Conservation (phyloP, 1,140 invertebrate genomes). For the Penaeus japonicus region DNA sequence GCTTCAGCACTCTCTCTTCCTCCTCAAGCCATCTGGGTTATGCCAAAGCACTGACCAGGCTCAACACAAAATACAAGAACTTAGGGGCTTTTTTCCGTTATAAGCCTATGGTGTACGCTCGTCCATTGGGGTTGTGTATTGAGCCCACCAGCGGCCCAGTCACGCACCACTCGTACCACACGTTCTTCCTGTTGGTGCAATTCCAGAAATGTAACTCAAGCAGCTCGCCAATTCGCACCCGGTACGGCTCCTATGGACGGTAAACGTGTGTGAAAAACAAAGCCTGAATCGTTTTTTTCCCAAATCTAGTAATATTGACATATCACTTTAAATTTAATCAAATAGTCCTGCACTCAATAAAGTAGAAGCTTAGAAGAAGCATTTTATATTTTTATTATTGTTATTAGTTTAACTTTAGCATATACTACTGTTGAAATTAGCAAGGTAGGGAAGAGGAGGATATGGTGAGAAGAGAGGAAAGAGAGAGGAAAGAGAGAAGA, state of each 20-base stretch:
- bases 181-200: constrained; percentile 76
- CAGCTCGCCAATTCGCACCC: constrained; percentile 72
- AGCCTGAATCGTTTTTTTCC: too few species aligned
- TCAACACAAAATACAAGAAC: constrained; percentile 24
- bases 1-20: not conserved
- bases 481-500: too few species aligned
- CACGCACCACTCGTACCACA: constrained; percentile 97
- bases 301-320: too few species aligned
- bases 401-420: too few species aligned
- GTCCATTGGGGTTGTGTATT: constrained; percentile 84
- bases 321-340: too few species aligned
- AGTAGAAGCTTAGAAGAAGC: too few species aligned
- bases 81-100: constrained; percentile 24
- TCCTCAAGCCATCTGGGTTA: not conserved
- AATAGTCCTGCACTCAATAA: too few species aligned
- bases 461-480: too few species aligned
- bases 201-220: constrained; percentile 90
- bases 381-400: too few species aligned
- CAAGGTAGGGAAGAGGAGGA: too few species aligned
- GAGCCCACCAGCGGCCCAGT: constrained; percentile 71
- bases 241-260: constrained; percentile 74
- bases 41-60: not conserved
- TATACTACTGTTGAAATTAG: too few species aligned
- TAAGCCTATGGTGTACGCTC: constrained; percentile 75
- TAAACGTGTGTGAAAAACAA: too few species aligned